Evolutionary conservation across 35 echinoderm and acorn worm species (phyloP).

Genomic region (Lytechinus variegatus): DNA sequence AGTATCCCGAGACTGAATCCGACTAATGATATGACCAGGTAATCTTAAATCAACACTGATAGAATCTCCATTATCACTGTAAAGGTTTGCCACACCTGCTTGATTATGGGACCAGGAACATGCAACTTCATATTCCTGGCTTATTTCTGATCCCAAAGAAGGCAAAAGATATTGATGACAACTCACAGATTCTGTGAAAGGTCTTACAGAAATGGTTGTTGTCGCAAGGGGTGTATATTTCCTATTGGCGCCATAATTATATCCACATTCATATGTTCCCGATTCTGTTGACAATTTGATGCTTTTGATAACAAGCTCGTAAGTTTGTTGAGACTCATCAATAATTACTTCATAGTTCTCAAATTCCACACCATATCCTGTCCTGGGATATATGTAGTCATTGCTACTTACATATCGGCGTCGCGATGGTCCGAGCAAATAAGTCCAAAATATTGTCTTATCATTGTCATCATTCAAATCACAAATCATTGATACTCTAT

Average conservation of each 20-base stretch:
- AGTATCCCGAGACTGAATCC: background rate
- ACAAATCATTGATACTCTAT: background rate
- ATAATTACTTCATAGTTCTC: background rate
- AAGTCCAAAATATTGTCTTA: slow-evolving; percentile 6
- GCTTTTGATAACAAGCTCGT: background rate
- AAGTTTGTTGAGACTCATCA: background rate
- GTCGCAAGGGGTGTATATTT: background rate
- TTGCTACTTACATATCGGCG: background rate
- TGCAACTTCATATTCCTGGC: background rate
- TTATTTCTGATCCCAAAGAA: background rate
- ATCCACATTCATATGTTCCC: background rate
- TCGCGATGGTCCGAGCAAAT: background rate
- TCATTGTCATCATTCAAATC: background rate
- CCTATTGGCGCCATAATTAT: background rate
- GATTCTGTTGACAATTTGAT: background rate
- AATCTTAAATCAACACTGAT: background rate
- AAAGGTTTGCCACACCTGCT: background rate
- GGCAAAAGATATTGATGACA: background rate
- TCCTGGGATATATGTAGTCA: background rate
- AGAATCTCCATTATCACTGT: background rate
- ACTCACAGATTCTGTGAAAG: slow-evolving; percentile 12
- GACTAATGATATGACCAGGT: background rate
- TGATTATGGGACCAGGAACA: background rate
- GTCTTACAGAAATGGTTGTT: background rate
- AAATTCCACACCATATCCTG: background rate